phyloP scores from a whole-genome alignment of 2,113 vertebrate species.

The Phasianus colchicus region DNA sequence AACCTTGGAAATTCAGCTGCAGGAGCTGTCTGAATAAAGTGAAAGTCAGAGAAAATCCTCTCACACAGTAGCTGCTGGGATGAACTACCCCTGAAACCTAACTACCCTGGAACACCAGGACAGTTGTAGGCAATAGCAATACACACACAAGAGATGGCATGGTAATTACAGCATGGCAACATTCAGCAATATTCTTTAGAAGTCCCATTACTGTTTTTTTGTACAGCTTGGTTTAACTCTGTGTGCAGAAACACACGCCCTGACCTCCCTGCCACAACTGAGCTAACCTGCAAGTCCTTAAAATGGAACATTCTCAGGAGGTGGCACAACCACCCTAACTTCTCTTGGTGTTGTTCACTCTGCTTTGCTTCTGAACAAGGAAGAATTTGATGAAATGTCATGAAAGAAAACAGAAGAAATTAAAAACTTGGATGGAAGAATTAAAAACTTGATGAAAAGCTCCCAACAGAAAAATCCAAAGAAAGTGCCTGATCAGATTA shows the following conservation, averaged over 20 bases:
- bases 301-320: background rate
- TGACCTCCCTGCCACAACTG: background rate
- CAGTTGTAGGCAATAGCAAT: fast-evolving
- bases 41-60: background rate
- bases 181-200: background rate
- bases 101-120: background rate
- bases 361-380: background rate
- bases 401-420: constrained; percentile 3
- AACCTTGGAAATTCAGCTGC: background rate
- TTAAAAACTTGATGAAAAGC: constrained; percentile 24
- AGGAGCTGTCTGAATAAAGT: background rate
- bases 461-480: constrained; percentile 8
- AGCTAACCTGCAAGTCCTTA: background rate
- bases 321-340: background rate
- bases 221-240: background rate
- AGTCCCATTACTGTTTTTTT: background rate
- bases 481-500: constrained; percentile 31
- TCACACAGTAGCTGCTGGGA: fast-evolving
- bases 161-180: background rate
- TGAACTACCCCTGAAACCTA: background rate
- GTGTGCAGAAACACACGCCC: background rate
- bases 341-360: background rate
- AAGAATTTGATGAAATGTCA: constrained; percentile 5
- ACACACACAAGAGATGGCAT: background rate
- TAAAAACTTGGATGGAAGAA: constrained; percentile 8